A percentile compares a stretch with the other conserved stretches of the same genome.
phyloP scores from a whole-genome alignment of 1,140 invertebrate genomes.

The Drosophila novamexicana region DNA sequence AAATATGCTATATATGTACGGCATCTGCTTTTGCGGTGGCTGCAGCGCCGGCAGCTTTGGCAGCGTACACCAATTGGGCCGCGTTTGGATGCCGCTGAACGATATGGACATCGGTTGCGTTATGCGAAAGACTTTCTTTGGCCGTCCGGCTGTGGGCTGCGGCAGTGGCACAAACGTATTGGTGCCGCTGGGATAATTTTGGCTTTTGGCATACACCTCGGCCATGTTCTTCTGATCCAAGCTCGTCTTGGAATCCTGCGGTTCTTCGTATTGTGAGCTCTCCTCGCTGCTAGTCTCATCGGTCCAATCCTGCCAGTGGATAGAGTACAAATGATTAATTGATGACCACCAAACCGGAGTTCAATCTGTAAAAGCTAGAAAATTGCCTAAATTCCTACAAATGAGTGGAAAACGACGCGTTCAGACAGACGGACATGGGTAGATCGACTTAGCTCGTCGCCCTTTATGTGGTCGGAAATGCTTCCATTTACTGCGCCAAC shows the following conservation, averaged over 20 bases:
- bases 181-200: conserved; percentile 6
- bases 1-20: background rate
- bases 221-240: conserved; percentile 24
- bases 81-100: background rate
- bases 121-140: conserved; percentile 4
- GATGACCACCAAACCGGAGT: too few species aligned
- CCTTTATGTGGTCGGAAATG: too few species aligned
- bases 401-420: background rate
- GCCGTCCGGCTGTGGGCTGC: background rate
- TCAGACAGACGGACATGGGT: too few species aligned
- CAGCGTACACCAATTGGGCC: background rate
- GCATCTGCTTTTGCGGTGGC: conserved; percentile 1
- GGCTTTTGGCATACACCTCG: background rate
- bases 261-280: background rate
- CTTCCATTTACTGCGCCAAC: too few species aligned
- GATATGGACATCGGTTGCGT: background rate
- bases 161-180: conserved; percentile 11
- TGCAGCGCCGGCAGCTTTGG: conserved; percentile 9
- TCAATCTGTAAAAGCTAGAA: background rate
- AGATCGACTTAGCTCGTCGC: too few species aligned
- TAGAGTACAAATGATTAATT: background rate
- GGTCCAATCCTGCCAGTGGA: conserved; percentile 51
- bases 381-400: too few species aligned
- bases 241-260: conserved; percentile 3
- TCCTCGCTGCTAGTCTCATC: conserved; percentile 5